phyloP scores from a whole-genome alignment of 92 coral and sea anemone genomes.

The Pocillopora grandis region DNA sequence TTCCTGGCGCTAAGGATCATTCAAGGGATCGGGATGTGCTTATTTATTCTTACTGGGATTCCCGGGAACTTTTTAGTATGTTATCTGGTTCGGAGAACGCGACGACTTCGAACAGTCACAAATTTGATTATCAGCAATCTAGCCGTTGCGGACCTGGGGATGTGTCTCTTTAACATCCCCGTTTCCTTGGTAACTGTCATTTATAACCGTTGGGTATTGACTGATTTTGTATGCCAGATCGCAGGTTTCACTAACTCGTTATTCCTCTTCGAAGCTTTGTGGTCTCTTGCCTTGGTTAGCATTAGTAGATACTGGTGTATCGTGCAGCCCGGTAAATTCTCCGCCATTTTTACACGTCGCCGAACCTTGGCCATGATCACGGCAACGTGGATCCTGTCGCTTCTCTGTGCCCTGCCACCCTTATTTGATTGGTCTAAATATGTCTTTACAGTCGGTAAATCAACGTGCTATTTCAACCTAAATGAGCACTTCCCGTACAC shows the following conservation, averaged over 20 bases:
- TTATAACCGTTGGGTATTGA: constrained; percentile 49
- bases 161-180: constrained; percentile 78
- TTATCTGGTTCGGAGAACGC: constrained; percentile 74
- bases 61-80: constrained; percentile 81
- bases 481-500: constrained; percentile 64
- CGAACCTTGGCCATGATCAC: constrained; percentile 65
- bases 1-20: constrained; percentile 33
- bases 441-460: constrained; percentile 55
- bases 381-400: constrained; percentile 68
- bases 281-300: constrained; percentile 78
- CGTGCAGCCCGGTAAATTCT: constrained; percentile 71
- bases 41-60: constrained; percentile 75
- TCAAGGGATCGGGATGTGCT: constrained; percentile 46
- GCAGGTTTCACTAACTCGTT: constrained; percentile 78
- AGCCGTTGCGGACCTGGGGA: constrained; percentile 82
- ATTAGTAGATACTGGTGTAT: constrained; percentile 80
- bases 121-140: constrained; percentile 77
- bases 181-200: constrained; percentile 68
- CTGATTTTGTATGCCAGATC: constrained; percentile 54
- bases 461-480: constrained; percentile 64
- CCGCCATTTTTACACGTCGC: constrained; percentile 65
- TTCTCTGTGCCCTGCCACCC: constrained; percentile 73
- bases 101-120: constrained; percentile 76
- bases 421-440: constrained; percentile 69
- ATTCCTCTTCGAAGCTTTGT: constrained; percentile 75